Evolutionary conservation across 1,140 invertebrate species (phyloP).

Genomic region (Hirudo medicinalis): DNA sequence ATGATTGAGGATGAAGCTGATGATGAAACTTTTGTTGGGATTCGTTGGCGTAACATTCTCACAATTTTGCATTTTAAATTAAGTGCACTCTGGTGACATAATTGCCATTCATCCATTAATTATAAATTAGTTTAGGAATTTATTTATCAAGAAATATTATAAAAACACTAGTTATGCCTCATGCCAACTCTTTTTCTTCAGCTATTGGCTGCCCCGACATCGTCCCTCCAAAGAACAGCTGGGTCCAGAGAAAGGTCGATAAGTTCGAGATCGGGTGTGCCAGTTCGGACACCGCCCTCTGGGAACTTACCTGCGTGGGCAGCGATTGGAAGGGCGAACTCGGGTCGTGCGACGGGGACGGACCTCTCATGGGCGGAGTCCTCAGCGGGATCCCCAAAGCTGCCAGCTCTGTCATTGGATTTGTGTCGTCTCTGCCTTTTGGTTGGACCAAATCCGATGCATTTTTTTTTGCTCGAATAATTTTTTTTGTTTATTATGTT

Average conservation of each 20-base stretch:
- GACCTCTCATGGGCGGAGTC: neutral
- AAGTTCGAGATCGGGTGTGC: constrained; percentile 18
- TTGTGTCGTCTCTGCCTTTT: constrained; percentile 2
- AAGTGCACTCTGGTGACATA: no score
- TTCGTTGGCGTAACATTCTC: no score
- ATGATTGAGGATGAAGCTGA: no score
- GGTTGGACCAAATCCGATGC: neutral
- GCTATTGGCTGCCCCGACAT: constrained; percentile 22
- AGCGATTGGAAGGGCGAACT: constrained; percentile 11
- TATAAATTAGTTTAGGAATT: no score
- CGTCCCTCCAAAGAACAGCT: constrained; percentile 16
- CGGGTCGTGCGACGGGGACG: neutral
- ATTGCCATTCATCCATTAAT: no score
- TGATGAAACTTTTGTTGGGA: no score
- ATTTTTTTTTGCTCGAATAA: no score
- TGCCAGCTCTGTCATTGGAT: neutral
- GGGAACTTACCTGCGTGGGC: constrained; percentile 9
- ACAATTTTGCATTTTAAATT: no score
- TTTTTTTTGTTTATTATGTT: neutral
- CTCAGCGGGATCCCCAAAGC: constrained; percentile 6
- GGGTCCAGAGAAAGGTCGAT: constrained; percentile 12
- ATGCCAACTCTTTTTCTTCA: neutral
- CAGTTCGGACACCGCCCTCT: neutral
- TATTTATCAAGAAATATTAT: no score
- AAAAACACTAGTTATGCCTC: no score